Evolutionary conservation across 2,113 vertebrate species (phyloP).

Genomic region (Carassius auratus): DNA sequence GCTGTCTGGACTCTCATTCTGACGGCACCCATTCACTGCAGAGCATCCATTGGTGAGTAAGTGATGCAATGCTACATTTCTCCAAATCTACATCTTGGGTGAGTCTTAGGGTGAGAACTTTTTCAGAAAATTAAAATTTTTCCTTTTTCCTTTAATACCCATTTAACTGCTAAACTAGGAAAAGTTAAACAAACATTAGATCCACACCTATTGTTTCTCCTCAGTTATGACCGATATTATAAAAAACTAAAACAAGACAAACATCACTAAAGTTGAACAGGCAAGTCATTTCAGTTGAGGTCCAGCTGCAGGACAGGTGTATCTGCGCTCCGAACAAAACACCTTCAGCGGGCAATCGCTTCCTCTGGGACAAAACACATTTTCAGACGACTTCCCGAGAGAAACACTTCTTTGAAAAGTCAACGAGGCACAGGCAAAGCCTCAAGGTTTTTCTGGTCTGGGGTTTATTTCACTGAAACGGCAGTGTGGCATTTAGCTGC

Average conservation of each 20-base stretch:
- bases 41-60: too few relatives aligned
- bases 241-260: background rate
- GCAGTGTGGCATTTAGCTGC: constrained; percentile 3
- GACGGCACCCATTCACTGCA: too few relatives aligned
- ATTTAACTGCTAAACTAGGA: background rate
- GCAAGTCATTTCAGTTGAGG: background rate
- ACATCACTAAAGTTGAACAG: background rate
- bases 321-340: background rate
- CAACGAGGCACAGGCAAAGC: constrained; percentile 55
- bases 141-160: background rate
- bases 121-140: too few relatives aligned
- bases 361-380: background rate
- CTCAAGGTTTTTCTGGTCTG: constrained; percentile 55
- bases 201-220: background rate
- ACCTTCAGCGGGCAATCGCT: background rate
- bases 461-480: background rate
- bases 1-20: too few relatives aligned
- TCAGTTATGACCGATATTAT: background rate
- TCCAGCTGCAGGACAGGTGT: background rate
- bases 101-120: too few relatives aligned
- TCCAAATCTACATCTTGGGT: too few relatives aligned
- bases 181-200: background rate
- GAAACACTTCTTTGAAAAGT: constrained; percentile 37
- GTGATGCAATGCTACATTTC: too few relatives aligned
- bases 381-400: background rate